These are phyloP conservation scores for Bicyclus anynana DNA, from an alignment of 1,140 invertebrate species.

Conservation along the genomic window DNA sequence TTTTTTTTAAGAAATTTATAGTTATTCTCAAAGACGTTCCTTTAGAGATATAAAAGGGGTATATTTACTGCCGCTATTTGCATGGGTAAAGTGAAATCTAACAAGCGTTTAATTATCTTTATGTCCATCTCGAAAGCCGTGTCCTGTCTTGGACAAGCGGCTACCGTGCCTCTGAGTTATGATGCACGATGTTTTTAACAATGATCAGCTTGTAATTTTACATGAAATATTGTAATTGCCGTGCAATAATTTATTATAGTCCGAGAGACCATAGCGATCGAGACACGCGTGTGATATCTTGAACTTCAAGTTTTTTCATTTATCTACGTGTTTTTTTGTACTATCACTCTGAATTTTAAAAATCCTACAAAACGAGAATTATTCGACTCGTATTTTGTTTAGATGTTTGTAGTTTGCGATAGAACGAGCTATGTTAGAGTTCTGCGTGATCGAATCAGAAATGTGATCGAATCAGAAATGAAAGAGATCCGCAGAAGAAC, in stretches of 20 bases:
- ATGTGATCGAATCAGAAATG: no score
- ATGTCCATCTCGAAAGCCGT: constrained; percentile 3
- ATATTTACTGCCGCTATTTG: constrained; percentile 4
- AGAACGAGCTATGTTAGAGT: no score
- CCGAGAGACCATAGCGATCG: background rate
- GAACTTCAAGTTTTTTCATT: no score
- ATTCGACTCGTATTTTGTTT: no score
- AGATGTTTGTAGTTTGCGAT: no score
- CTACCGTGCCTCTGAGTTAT: constrained; percentile 13
- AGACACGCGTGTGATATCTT: no score
- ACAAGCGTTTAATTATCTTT: constrained; percentile 10
- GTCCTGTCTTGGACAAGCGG: constrained; percentile 3
- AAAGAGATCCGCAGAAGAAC: no score
- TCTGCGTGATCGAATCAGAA: no score
- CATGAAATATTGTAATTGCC: constrained; percentile 20
- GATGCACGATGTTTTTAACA: constrained; percentile 9
- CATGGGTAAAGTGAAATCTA: constrained; percentile 4
- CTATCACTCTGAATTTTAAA: no score
- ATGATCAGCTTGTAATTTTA: constrained; percentile 15
- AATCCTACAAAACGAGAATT: no score
- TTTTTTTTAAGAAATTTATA: background rate
- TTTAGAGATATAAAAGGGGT: background rate
- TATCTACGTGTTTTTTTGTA: no score
- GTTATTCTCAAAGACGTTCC: background rate
- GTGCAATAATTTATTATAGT: constrained; percentile 13